These are phyloP conservation scores for Caerostris darwini DNA, from an alignment of 1,140 invertebrate genomes.

Conservation along the genomic window DNA sequence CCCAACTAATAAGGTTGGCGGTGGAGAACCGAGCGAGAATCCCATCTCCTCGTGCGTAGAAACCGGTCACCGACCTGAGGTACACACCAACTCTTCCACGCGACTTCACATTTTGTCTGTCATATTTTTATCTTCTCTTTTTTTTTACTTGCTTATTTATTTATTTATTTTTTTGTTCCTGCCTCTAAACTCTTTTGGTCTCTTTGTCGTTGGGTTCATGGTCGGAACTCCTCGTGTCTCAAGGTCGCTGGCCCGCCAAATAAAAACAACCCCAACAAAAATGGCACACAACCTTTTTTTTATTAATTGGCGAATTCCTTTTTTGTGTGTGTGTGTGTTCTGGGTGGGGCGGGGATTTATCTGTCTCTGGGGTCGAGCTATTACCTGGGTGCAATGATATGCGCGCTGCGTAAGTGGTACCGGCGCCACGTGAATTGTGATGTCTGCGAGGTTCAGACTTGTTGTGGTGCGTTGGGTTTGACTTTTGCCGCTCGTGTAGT, in stretches of 20 bases:
- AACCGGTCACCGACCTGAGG: conserved; percentile 32
- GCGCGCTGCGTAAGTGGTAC: background rate
- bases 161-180: background rate
- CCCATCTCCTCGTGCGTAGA: background rate
- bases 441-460: background rate
- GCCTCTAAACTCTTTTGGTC: background rate
- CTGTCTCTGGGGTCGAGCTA: background rate
- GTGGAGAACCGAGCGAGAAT: background rate
- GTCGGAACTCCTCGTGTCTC: background rate
- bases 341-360: background rate
- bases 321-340: background rate
- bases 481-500: too few species aligned
- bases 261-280: conserved; percentile 26
- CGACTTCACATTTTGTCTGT: conserved; percentile 2
- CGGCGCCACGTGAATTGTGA: background rate
- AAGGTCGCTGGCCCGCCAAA: conserved; percentile 49
- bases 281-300: background rate
- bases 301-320: background rate
- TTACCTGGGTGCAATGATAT: conserved; percentile 1
- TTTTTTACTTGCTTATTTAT: background rate
- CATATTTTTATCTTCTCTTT: background rate
- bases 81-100: background rate
- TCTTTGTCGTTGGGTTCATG: conserved; percentile 2
- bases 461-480: too few species aligned
- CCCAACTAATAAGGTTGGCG: too few species aligned